phyloP scores from a whole-genome alignment of 1,140 invertebrate genomes.

The Ectropis grisescens region DNA sequence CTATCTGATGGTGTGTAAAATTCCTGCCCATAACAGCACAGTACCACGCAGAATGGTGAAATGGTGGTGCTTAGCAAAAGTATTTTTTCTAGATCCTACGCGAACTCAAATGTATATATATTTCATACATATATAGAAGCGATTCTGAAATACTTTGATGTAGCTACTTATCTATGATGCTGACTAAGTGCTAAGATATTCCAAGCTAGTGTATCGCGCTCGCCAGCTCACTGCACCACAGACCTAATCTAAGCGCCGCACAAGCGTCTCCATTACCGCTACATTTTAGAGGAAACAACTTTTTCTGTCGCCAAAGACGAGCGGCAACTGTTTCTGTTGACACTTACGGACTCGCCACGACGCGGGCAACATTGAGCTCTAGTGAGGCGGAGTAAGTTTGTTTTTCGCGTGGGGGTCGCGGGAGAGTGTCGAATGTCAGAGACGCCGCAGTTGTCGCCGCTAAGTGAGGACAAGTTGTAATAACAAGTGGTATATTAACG shows the following conservation, averaged over 20 bases:
- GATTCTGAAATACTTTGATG: no score
- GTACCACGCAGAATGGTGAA: no score
- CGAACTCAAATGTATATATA: no score
- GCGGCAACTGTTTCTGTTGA: constrained; percentile 16
- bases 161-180: no score
- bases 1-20: no score
- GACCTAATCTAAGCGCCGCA: constrained; percentile 2
- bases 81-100: no score
- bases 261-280: constrained; percentile 28
- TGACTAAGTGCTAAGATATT: no score
- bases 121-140: no score
- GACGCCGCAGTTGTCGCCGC: constrained; percentile 15
- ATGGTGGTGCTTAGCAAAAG: no score
- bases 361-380: no score
- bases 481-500: constrained; percentile 32
- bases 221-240: not conserved
- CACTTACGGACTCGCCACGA: not conserved
- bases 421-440: constrained; percentile 32
- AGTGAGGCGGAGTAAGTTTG: constrained; percentile 1
- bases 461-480: constrained; percentile 50
- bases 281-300: constrained; percentile 29
- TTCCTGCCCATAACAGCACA: no score
- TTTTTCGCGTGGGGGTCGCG: constrained; percentile 2
- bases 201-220: no score
- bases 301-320: constrained; percentile 27